These are phyloP conservation scores for Acanthornis magna DNA, from an alignment of 2,797 vertebrate genomes.

Conservation along the genomic window DNA sequence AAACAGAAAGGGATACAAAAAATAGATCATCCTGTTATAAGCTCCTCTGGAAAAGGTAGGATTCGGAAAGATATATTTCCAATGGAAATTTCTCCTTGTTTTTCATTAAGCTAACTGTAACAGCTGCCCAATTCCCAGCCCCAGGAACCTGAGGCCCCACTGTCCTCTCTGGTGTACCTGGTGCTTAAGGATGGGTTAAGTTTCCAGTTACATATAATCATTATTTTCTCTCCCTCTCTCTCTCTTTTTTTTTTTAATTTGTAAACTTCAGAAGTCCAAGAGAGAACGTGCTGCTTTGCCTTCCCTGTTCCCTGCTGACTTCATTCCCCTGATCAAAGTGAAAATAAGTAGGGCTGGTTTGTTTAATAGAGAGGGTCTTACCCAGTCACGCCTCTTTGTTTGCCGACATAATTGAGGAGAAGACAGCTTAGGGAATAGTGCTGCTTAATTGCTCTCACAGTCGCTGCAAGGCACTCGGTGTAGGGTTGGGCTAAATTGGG, in stretches of 20 bases:
- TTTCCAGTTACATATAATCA: neutral
- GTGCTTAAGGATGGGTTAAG: neutral
- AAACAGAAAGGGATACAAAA: neutral
- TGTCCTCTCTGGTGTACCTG: neutral
- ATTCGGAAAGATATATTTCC: neutral
- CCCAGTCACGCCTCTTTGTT: slow-evolving; percentile 45
- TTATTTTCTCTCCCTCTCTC: neutral
- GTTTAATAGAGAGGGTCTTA: slow-evolving; percentile 41
- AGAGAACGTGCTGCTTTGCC: neutral
- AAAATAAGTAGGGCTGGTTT: slow-evolving; percentile 42
- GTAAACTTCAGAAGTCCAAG: neutral
- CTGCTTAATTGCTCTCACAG: slow-evolving; percentile 54
- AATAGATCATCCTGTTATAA: neutral
- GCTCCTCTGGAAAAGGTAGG: neutral
- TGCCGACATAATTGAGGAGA: slow-evolving; percentile 48
- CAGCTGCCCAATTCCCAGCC: neutral
- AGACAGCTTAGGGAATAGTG: slow-evolving; percentile 49
- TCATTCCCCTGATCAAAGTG: slow-evolving; percentile 28
- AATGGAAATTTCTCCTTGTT: neutral
- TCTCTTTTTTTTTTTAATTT: neutral
- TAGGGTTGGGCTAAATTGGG: slow-evolving; percentile 1
- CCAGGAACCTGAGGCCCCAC: neutral
- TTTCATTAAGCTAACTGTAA: neutral
- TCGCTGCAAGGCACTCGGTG: neutral
- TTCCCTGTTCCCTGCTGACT: slow-evolving; percentile 24